phyloP scores from a whole-genome alignment of 1,140 invertebrate genomes.

The Cotesia typhae region DNA sequence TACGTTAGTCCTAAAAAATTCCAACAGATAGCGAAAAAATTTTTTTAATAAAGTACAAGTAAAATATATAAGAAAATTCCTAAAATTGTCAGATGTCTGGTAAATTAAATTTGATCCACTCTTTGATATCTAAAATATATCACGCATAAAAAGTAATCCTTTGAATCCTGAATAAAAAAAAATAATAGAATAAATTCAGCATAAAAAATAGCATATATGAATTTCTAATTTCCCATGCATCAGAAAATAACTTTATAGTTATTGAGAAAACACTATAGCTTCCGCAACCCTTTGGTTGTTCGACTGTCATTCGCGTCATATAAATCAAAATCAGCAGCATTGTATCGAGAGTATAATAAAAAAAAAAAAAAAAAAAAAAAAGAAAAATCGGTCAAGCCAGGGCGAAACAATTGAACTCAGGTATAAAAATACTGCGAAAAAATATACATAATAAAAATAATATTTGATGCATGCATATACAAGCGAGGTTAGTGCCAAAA shows the following conservation, averaged over 20 bases:
- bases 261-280: constrained; percentile 21
- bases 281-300: constrained; percentile 45
- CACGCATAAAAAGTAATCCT: no score
- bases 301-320: constrained; percentile 62
- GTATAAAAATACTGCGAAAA: constrained; percentile 47
- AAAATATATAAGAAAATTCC: no score
- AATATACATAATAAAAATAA: constrained; percentile 15
- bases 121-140: no score
- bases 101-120: no score
- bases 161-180: no score
- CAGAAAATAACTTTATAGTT: constrained; percentile 41
- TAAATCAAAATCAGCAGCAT: constrained; percentile 66
- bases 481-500: constrained; percentile 18
- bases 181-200: constrained; percentile 2
- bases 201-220: constrained; percentile 46
- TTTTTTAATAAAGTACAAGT: no score
- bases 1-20: no score
- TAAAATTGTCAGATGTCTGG: no score
- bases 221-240: constrained; percentile 64
- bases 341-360: constrained; percentile 47
- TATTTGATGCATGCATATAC: constrained; percentile 29
- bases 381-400: constrained; percentile 63
- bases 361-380: constrained; percentile 60
- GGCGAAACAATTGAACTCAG: constrained; percentile 53
- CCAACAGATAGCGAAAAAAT: no score